phyloP scores from a whole-genome alignment of 2,797 vertebrate species.

The Mus caroli region DNA sequence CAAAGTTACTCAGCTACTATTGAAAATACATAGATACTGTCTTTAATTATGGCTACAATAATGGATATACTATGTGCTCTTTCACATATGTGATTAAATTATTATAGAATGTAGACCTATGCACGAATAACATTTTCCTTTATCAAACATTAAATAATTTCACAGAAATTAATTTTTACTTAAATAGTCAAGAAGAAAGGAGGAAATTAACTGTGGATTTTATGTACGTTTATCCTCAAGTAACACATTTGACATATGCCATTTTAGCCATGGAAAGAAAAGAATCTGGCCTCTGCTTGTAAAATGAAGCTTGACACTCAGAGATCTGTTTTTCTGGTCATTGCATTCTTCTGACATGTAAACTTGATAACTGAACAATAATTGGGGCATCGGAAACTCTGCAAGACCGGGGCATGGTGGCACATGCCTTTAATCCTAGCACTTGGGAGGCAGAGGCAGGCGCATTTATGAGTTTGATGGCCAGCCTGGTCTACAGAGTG shows the following conservation, averaged over 20 bases:
- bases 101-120: not conserved
- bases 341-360: conserved; percentile 4
- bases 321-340: conserved; percentile 11
- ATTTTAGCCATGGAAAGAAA: not conserved
- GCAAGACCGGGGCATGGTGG: not conserved
- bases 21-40: not conserved
- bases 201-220: not conserved
- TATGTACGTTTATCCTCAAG: not conserved
- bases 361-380: not conserved
- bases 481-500: too few species aligned
- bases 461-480: too few species aligned
- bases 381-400: not conserved
- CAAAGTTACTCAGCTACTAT: not conserved
- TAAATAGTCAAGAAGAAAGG: not conserved
- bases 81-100: not conserved
- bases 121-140: not conserved
- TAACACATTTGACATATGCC: not conserved
- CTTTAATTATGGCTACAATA: not conserved
- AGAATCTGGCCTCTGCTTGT: not conserved
- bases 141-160: conserved; percentile 3
- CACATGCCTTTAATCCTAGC: too few species aligned
- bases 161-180: not conserved
- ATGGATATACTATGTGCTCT: not conserved
- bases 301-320: conserved; percentile 37
- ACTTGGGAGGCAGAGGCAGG: too few species aligned